Conservation (phyloP, 1,140 invertebrate species). For the Leptopilina clavipes region DNA sequence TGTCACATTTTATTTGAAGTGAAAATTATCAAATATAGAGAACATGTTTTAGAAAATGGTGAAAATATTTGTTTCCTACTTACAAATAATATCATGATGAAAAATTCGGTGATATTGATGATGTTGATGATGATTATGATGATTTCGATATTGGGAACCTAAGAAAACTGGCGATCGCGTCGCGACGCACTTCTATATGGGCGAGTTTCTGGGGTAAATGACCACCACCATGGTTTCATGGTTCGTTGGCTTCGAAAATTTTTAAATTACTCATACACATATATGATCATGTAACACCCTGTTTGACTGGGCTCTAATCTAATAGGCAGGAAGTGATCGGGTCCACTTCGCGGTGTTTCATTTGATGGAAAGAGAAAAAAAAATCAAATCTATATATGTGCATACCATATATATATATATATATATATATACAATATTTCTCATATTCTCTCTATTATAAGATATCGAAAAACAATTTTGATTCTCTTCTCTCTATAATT, state of each 20-base stretch:
- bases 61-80: slow-evolving; percentile 52
- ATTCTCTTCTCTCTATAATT: no score
- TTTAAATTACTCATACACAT: slow-evolving; percentile 46
- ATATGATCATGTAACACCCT: slow-evolving; percentile 57
- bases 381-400: slow-evolving; percentile 16
- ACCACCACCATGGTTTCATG: slow-evolving; percentile 62
- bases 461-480: no score
- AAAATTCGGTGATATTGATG: neutral
- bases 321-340: slow-evolving; percentile 66
- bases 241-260: slow-evolving; percentile 55
- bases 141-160: slow-evolving; percentile 65
- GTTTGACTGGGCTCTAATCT: slow-evolving; percentile 28
- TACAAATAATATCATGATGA: slow-evolving; percentile 68
- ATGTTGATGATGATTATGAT: slow-evolving; percentile 47
- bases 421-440: no score
- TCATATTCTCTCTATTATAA: neutral
- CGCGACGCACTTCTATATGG: slow-evolving; percentile 72
- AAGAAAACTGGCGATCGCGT: slow-evolving; percentile 66
- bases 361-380: slow-evolving; percentile 35
- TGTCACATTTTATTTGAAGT: no score
- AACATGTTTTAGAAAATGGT: neutral
- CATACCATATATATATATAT: neutral
- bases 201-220: slow-evolving; percentile 54
- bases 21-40: no score
- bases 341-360: slow-evolving; percentile 38